These are phyloP conservation scores for Protosalanx chinensis DNA, from an alignment of 2,797 vertebrate species.

Conservation along the genomic window DNA sequence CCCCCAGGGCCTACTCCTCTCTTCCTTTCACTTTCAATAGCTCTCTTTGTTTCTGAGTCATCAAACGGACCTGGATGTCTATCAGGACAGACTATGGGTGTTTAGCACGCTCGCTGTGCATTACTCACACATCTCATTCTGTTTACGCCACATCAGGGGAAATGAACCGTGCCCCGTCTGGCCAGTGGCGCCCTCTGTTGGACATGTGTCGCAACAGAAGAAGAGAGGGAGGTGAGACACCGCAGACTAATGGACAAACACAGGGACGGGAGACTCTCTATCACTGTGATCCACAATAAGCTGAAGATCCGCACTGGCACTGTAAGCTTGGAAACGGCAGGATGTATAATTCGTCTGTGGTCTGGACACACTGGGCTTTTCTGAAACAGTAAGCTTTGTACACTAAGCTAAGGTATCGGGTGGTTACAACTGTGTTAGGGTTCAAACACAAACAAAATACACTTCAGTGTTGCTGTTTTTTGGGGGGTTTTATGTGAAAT, in stretches of 20 bases:
- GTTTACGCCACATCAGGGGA: background rate
- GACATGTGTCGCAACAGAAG: conserved; percentile 5
- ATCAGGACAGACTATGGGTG: background rate
- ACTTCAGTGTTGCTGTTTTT: too few species aligned
- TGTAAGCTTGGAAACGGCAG: background rate
- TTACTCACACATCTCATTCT: background rate
- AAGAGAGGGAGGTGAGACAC: background rate
- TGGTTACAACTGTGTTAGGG: too few species aligned
- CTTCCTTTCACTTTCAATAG: background rate
- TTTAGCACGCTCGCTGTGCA: too few species aligned
- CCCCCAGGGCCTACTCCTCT: background rate
- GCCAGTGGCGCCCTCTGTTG: conserved; percentile 56
- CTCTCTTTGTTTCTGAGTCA: background rate
- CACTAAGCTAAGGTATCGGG: too few species aligned
- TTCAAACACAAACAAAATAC: too few species aligned
- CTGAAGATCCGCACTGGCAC: background rate
- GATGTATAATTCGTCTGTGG: background rate
- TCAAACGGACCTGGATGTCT: background rate
- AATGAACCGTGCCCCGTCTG: background rate
- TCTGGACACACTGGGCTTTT: background rate
- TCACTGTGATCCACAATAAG: background rate
- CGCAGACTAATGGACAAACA: background rate
- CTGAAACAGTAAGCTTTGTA: too few species aligned
- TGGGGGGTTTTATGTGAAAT: background rate
- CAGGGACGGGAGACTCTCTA: background rate